These are phyloP conservation scores for Esox masquinongy DNA, from an alignment of 2,797 vertebrate species.

Conservation along the genomic window DNA sequence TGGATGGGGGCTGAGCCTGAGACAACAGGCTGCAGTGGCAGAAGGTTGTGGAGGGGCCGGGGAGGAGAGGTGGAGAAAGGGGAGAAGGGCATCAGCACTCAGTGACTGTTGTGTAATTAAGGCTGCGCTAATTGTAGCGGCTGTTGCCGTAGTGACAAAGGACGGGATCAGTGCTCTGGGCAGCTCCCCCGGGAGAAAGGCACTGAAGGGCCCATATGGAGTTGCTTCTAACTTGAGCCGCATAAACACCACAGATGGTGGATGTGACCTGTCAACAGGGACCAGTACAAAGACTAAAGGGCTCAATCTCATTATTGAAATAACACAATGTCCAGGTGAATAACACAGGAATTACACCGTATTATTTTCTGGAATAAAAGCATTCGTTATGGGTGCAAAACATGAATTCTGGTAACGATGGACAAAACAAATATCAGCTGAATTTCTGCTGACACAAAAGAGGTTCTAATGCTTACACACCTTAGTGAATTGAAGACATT, in stretches of 20 bases:
- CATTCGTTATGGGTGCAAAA: no score
- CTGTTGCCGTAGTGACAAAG: constrained; percentile 45
- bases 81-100: constrained; percentile 13
- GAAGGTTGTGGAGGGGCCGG: background rate
- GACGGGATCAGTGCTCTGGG: constrained; percentile 26
- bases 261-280: constrained; percentile 15
- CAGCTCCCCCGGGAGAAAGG: constrained; percentile 21
- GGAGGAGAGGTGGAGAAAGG: background rate
- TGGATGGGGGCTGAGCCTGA: constrained; percentile 12
- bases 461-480: background rate
- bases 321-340: constrained; percentile 1
- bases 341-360: constrained; percentile 1
- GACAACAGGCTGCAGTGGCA: constrained; percentile 13
- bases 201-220: constrained; percentile 37
- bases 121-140: constrained; percentile 41
- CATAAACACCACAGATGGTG: constrained; percentile 14
- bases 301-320: background rate
- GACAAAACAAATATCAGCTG: background rate
- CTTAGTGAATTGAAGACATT: background rate
- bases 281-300: background rate
- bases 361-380: background rate
- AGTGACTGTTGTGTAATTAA: constrained; percentile 45
- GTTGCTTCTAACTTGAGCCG: constrained; percentile 9
- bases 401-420: background rate
- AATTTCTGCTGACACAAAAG: constrained; percentile 1